A percentile compares a stretch with the other conserved stretches of the same genome.
Conservation (phyloP, 2,113 vertebrate genomes). For the Callopanchax toddi region DNA sequence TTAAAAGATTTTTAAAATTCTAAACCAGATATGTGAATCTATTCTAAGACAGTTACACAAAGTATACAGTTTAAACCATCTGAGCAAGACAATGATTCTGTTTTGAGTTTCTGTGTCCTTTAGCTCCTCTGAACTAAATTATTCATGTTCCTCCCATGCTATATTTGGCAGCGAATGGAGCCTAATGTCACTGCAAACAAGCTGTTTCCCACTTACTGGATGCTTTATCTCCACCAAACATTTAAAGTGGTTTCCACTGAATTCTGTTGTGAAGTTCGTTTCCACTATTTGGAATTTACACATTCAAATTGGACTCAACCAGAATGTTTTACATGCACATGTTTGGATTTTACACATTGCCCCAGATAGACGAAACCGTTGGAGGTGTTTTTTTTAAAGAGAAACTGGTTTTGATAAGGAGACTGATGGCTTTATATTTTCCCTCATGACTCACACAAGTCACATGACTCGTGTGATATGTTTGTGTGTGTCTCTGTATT, state of each 20-base stretch:
- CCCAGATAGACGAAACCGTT: background rate
- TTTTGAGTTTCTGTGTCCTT: constrained; percentile 63
- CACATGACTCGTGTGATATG: constrained; percentile 8
- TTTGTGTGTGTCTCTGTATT: background rate
- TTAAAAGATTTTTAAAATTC: constrained; percentile 24
- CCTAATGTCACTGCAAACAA: constrained; percentile 57
- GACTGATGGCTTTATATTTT: constrained; percentile 1
- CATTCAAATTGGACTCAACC: constrained; percentile 11
- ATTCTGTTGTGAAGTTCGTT: constrained; percentile 9
- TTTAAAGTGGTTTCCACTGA: constrained; percentile 26
- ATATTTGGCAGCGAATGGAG: constrained; percentile 70
- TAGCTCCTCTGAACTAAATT: constrained; percentile 69
- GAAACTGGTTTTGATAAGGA: constrained; percentile 15
- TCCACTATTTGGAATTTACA: constrained; percentile 7
- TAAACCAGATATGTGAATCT: constrained; percentile 18
- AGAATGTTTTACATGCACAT: constrained; percentile 31
- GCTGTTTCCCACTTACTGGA: constrained; percentile 34
- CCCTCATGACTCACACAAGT: background rate
- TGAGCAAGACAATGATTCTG: constrained; percentile 40
- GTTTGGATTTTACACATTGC: constrained; percentile 22
- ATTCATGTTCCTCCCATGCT: constrained; percentile 69
- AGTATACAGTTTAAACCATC: constrained; percentile 22
- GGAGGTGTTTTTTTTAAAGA: constrained; percentile 14
- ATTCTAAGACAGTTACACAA: constrained; percentile 18
- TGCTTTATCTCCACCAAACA: constrained; percentile 37